phyloP scores from a whole-genome alignment of 2,113 vertebrate species.

The Leptosomus discolor region DNA sequence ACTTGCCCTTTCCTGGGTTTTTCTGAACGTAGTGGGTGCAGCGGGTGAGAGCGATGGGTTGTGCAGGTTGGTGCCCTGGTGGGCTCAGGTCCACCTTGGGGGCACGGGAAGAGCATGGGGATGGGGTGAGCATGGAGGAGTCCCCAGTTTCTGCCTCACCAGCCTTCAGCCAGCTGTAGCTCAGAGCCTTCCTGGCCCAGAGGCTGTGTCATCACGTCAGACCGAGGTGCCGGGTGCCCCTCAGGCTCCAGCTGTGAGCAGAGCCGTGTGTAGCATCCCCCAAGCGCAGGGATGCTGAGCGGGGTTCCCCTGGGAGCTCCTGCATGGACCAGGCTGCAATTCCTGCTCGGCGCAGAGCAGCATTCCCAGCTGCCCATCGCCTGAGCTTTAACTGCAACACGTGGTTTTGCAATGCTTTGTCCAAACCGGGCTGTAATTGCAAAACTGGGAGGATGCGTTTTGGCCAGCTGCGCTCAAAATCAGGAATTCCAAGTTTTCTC shows the following conservation, averaged over 20 bases:
- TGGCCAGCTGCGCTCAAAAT: background rate
- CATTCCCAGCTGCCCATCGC: background rate
- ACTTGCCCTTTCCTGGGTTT: background rate
- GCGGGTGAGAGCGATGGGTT: background rate
- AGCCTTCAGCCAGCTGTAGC: background rate
- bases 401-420: background rate
- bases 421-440: conserved; percentile 32
- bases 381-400: background rate
- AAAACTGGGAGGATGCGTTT: conserved; percentile 3
- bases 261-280: background rate
- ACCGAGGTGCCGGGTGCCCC: background rate
- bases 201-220: background rate
- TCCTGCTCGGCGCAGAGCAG: conserved; percentile 13
- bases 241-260: background rate
- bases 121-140: background rate
- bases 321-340: conserved; percentile 3
- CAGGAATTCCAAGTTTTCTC: conserved; percentile 60
- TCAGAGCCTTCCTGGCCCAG: background rate
- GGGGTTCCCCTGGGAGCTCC: background rate
- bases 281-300: accelerated
- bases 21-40: accelerated
- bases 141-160: background rate
- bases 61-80: accelerated
- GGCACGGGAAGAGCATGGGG: accelerated
- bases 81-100: too few species aligned